Evolutionary conservation across 2,797 vertebrate species (phyloP), one percentile per base, ranked within the genome.

Genomic region (Amblyopsis hoosieri): DNA sequence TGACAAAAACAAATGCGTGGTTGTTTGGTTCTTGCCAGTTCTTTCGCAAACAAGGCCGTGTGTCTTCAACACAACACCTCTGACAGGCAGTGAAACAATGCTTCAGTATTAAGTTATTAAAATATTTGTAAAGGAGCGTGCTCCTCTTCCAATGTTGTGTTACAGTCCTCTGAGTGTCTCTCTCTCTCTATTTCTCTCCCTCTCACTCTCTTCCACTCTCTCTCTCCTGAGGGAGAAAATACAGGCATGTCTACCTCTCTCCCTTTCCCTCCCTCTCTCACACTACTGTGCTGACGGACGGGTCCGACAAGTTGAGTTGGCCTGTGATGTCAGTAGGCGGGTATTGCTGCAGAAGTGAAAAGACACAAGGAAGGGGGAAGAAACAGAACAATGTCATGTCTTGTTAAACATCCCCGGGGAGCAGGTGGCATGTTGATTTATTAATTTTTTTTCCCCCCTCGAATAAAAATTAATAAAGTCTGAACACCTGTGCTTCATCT

Each of bases 281-380:
- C 90, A 99, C 97, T 94, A 99, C 97, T 50, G 97, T 99, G 94
- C 97, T 99, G 94, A 99, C 97, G 81, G 97, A 99, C 84, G 97
- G 97, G 93, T 99, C 97, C 47, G 97, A 99, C 90, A 99, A 92
- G 94, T 99, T 99, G 91, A 99, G 97, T 90, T 98, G 97, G 88
- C 97, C 97, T 9, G 97, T 95, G 93, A 98, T 98, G 93, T 98
- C 97, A 73, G 97, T 97, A 83, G 97, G 97, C 84, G 98, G 97
- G 85, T 91, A 99, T 86, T 99, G 97, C 97, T 99, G 97, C 89
- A 95, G 94, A 87, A 61, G 82, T 92, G 82, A 76, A 82, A 60
- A 84, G 53, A 85, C 67, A 73, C 59, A 29, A 64, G 60, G 66
- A 66, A 57, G 57, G 64, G 54, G 48, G 66, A 62, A 65, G 46